A percentile compares a stretch with the other conserved stretches of the same genome.
phyloP scores from a whole-genome alignment of 92 coral and sea anemone species.

The Epizoanthus fatuus region DNA sequence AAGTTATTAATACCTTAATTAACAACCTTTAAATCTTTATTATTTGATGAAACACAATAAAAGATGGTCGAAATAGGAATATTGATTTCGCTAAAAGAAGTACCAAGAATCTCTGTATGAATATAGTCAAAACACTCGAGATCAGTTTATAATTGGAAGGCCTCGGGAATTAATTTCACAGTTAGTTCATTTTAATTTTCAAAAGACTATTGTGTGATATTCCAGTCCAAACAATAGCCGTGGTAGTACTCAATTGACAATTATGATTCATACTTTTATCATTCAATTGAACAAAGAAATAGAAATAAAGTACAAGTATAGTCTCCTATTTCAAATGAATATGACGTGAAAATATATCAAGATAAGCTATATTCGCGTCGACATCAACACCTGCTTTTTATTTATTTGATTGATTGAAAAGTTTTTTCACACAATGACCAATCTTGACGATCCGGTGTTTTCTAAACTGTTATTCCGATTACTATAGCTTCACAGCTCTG shows the following conservation, averaged over 20 bases:
- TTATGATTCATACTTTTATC: not conserved
- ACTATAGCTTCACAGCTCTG: too few species aligned
- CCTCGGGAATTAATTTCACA: not conserved
- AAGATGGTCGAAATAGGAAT: slow-evolving; percentile 4
- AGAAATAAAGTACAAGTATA: not conserved
- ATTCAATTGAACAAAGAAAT: slow-evolving; percentile 28
- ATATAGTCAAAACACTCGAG: not conserved
- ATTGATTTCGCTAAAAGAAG: not conserved
- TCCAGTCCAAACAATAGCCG: not conserved
- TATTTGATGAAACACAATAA: not conserved
- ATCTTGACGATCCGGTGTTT: not conserved
- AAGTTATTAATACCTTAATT: not conserved
- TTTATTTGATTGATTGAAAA: not conserved
- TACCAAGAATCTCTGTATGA: not conserved
- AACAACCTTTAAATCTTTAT: not conserved
- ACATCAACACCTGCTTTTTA: not conserved
- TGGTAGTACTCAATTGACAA: not conserved
- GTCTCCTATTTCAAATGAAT: too few species aligned
- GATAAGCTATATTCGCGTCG: too few species aligned
- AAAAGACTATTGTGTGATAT: not conserved
- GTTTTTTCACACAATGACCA: not conserved
- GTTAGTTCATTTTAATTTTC: not conserved
- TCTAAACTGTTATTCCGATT: too few species aligned
- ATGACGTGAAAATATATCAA: too few species aligned
- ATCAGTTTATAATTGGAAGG: not conserved